Conservation (phyloP, 2,888 invertebrate species). For the Caenorhabditis panamensis region DNA sequence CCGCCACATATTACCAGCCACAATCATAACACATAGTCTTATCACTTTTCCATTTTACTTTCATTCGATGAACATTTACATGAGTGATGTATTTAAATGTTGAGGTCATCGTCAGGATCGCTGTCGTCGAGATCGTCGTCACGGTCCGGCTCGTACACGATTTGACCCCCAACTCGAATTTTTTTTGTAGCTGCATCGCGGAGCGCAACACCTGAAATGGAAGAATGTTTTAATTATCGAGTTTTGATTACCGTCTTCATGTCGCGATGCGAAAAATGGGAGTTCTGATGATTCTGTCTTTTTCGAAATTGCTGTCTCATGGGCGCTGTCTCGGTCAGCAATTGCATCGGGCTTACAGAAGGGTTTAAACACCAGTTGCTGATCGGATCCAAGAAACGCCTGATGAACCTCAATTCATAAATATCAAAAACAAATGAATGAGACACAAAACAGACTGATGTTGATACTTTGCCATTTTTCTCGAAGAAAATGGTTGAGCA, state of each 20-base stretch:
- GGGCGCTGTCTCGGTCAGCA: too few species aligned
- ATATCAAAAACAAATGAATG: too few species aligned
- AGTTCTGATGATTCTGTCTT: too few species aligned
- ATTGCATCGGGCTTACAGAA: too few species aligned
- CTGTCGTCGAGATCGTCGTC: conserved; percentile 78
- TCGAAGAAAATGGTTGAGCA: conserved; percentile 16
- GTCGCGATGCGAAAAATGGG: conserved; percentile 65
- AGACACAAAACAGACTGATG: too few species aligned
- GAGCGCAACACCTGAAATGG: conserved; percentile 69
- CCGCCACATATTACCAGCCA: conserved; percentile 36
- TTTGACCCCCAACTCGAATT: conserved; percentile 75
- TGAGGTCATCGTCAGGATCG: conserved; percentile 79
- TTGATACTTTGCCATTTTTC: conserved; percentile 16
- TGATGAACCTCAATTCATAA: too few species aligned
- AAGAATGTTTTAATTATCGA: neutral
- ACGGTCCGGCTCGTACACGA: conserved; percentile 77
- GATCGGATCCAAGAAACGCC: too few species aligned
- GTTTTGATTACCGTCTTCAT: conserved; percentile 1
- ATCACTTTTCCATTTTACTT: neutral
- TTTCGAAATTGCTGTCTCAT: too few species aligned
- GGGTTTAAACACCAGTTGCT: too few species aligned
- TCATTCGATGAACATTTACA: too few species aligned
- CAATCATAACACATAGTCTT: neutral
- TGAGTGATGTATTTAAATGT: conserved; percentile 47
- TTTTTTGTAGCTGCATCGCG: conserved; percentile 85